These are phyloP conservation scores for Spondyliosoma cantharus DNA, from an alignment of 2,797 vertebrate species.

Conservation along the genomic window DNA sequence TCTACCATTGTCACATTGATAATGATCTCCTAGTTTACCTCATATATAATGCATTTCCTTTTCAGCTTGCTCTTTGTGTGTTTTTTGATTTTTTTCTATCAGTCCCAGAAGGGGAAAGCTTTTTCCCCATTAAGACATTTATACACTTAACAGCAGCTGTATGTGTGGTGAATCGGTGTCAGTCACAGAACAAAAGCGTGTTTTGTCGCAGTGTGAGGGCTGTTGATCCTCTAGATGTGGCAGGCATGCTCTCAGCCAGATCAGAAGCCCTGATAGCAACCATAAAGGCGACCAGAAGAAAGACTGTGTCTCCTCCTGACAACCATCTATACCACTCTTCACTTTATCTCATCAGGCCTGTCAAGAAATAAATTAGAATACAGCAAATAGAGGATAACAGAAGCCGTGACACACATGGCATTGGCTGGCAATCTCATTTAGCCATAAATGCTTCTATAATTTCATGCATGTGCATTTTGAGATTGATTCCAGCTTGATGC, in stretches of 20 bases:
- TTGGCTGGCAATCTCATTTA: conserved; percentile 55
- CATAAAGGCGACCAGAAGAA: conserved; percentile 63
- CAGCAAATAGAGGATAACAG: conserved; percentile 42
- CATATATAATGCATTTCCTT: conserved; percentile 22
- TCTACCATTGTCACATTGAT: conserved; percentile 34
- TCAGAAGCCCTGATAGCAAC: conserved; percentile 70
- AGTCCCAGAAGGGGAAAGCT: conserved; percentile 28
- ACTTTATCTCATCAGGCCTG: conserved; percentile 77
- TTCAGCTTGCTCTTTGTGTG: conserved; percentile 10
- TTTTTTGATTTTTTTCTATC: conserved; percentile 13
- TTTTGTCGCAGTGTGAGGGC: conserved; percentile 57
- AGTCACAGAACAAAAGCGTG: conserved; percentile 64
- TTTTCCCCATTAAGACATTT: conserved; percentile 47
- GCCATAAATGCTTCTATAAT: conserved; percentile 40
- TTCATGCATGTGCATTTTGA: conserved; percentile 58
- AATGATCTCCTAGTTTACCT: conserved; percentile 22
- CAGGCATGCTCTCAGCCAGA: conserved; percentile 65
- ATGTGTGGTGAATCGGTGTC: conserved; percentile 51
- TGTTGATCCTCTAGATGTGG: conserved; percentile 68
- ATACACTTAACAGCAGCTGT: conserved; percentile 30
- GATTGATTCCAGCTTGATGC: conserved; percentile 57
- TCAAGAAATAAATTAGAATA: conserved; percentile 76
- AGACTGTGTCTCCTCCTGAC: conserved; percentile 66
- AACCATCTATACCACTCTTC: conserved; percentile 57
- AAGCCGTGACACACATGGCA: conserved; percentile 40